Evolutionary conservation across 2,113 vertebrate species (phyloP), one percentile per base, ranked within the genome.

Genomic region (Dissostichus mawsoni): DNA sequence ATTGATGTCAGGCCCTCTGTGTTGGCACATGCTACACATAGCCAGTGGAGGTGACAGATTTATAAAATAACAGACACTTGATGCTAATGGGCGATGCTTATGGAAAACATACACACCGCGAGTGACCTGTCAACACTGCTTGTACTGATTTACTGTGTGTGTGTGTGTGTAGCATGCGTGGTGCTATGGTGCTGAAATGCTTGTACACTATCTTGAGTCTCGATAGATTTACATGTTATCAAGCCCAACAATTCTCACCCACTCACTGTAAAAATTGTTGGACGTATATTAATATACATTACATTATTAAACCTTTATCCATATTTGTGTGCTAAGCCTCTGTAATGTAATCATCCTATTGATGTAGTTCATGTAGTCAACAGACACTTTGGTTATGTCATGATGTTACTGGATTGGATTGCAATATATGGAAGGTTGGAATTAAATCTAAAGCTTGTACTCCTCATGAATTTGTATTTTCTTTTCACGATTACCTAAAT

Each of bases 111-210:
- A 72, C 11, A 69, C 76, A 59, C 33, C 23, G 12, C 0, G 18
- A 67, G 70, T 59, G 59, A 73, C 59, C 76, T 86, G 78, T 85
- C 66, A 81, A 50, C 84, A 70, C 71, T 58, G 53, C 14, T 65
- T 4, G 47, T 74, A 33, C 17, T 74, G 62, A 65, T 58, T 78
- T 75, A 75, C 59, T 53, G 41, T 50, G 45, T 72, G 47, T 48
- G 20, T 48, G 20, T 20, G 45, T 72, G 36, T 48, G 4, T 57
- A 59, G 29, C 47, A 5, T 23, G 14, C 52, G 20, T 81, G 69
- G 33, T 56, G 69, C 71, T 64, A 18, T 77, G 71, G 9, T 76
- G 53, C 25, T 79, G 59, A 67, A 74, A 78, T 78, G 56, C 57
- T 55, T 36, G 29, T 66, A 52, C 23, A 68, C 5, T 16, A 13